Percentiles rank a stretch among this genome's conserved stretches.
Conservation (phyloP, 2,797 vertebrate species). For the Rhinichthys osculus region DNA sequence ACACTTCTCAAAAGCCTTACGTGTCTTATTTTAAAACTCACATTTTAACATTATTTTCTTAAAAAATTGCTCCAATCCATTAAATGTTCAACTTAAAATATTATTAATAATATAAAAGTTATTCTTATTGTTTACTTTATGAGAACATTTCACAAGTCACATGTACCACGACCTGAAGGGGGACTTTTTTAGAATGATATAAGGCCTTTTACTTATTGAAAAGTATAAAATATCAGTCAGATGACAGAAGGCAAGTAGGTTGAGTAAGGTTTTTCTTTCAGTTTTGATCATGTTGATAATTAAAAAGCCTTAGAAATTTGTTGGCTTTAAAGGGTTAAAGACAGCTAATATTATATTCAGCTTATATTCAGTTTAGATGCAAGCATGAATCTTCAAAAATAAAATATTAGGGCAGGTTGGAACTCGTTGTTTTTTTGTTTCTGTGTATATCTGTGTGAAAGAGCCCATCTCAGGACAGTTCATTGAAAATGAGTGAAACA, state of each 20-base stretch:
- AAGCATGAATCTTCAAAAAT: background rate
- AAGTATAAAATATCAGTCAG: background rate
- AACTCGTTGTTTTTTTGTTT: background rate
- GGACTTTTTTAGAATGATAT: background rate
- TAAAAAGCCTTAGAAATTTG: background rate
- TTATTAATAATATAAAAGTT: background rate
- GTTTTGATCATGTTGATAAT: background rate
- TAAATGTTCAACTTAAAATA: background rate
- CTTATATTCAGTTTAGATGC: background rate
- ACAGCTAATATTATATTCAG: background rate
- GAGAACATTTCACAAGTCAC: background rate
- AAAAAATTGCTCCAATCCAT: background rate
- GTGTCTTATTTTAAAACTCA: too few species aligned
- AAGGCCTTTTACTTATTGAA: background rate
- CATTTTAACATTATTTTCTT: background rate
- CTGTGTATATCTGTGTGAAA: constrained; percentile 7
- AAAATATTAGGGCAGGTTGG: constrained; percentile 2
- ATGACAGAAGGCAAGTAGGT: background rate
- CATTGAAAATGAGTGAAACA: constrained; percentile 4
- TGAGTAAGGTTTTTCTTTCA: background rate
- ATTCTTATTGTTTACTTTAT: background rate
- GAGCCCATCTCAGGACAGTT: background rate
- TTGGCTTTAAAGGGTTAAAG: background rate
- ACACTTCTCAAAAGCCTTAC: background rate
- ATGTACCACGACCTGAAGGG: background rate